phyloP scores from a whole-genome alignment of 23 tunicate species.

The Ciona savignyi region DNA sequence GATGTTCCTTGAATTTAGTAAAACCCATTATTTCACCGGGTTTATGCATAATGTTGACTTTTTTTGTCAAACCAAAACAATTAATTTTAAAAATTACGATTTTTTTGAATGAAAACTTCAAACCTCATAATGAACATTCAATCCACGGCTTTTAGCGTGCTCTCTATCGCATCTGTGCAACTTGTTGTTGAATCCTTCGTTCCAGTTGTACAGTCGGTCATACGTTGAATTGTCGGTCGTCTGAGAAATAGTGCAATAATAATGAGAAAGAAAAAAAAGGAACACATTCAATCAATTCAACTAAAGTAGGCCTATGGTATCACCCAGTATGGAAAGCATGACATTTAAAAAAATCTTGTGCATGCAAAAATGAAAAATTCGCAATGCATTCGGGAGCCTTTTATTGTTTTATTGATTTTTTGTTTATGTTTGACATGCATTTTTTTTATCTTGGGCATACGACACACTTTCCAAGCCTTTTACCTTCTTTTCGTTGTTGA shows the following conservation, averaged over 20 bases:
- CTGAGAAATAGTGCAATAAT: background rate
- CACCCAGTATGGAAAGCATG: no score
- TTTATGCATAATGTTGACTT: no score
- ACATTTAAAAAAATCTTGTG: background rate
- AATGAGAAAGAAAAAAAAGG: background rate
- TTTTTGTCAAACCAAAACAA: no score
- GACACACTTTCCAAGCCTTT: background rate
- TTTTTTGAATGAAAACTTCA: background rate
- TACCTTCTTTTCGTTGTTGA: slow-evolving; percentile 65
- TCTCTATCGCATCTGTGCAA: slow-evolving; percentile 83
- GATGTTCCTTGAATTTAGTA: no score
- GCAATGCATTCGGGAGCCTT: background rate
- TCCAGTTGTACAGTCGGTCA: slow-evolving; percentile 57
- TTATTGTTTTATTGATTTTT: background rate
- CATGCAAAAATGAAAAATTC: background rate
- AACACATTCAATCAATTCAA: background rate
- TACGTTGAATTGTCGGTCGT: slow-evolving; percentile 34
- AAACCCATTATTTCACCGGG: no score
- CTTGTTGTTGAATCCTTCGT: slow-evolving; percentile 62
- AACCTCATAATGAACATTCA: slow-evolving; percentile 72
- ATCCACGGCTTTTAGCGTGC: slow-evolving; percentile 73
- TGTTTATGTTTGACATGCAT: no score
- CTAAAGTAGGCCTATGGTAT: no score
- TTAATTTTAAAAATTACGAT: background rate
- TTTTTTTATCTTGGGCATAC: no score